Base-by-base conservation (phyloP, 2,797 vertebrate species). In the Malurus splendens region DNA sequence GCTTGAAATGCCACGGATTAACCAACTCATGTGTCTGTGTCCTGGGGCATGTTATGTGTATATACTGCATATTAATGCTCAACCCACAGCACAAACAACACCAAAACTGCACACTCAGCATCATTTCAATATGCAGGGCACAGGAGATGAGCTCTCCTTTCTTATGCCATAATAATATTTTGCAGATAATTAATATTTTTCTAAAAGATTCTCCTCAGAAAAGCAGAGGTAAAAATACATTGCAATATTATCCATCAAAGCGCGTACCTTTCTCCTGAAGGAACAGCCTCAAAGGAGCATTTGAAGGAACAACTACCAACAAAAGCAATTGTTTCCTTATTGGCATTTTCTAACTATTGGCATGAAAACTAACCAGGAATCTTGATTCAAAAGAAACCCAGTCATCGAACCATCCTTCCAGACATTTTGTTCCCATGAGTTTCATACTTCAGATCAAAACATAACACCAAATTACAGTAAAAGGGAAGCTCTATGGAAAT, bases 291-390 rank as follows among this genome's bases (percentile, higher is more conserved):
- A 83, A 94, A 90, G 52, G 18, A 80, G 59, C 71, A 89, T 68
- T 36, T 93, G 90, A 96, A 96, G 90, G 72, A 66, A 70, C 32
- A 56, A 96, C 94, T 93, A 97, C 95, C 93, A 94, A 90, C 56
- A 79, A 51, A 86, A 88, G 73, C 93, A 96, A 95, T 84, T 94
- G 85, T 95, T 97, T 97, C 94, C 93, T 90, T 87, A 90, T 80
- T 93, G 90, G 77, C 86, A 92, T 81, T 32, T 7, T 70, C 62
- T 68, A 87, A 62, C 57, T 76, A 45, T 14, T 82, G 74, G 74
- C 75, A 82, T 8, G 14, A 82, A 86, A 92, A 75, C 38, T 65
- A 85, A 80, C 32, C 33, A 82, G 41, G 47, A 92, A 71, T 83
- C 42, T 72, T 82, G 71, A 59, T 90, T 87, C 90, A 86, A 75